Evolutionary conservation across 1,140 invertebrate genomes (phyloP), one percentile per base, ranked within the genome.

Genomic region (Oscheius sp.): DNA sequence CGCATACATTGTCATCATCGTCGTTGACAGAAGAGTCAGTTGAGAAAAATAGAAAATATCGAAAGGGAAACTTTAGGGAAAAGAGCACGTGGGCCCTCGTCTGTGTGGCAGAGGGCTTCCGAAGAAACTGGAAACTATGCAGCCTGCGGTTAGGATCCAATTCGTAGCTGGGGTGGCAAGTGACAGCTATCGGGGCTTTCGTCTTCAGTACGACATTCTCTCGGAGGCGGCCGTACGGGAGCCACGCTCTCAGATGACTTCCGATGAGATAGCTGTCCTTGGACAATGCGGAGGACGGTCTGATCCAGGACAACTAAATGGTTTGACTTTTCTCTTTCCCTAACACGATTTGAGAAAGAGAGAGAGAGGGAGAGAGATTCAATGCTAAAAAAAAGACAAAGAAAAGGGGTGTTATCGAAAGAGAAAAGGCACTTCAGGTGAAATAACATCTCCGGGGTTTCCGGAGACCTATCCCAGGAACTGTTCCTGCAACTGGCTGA

Each of bases 401-500:
- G n/a, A 26, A 13, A 62, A 4, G 18, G 18, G 18, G 23, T 45
- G 15, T 45, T 45, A 18, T 18, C 23, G 18, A 45, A 15, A 45
- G 0, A 23, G 23, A 18, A 45, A 18, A 45, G 15, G 42, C 18
- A 62, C 42, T 67, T 29, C 59, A 62, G 69, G 69, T 10, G 69
- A 71, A 28, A 58, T 71, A 3, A 18, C 52, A 3, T 71, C 69
- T 0, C 69, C 69, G 18, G 69, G 69, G 3, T 71, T 61, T 52
- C 69, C 69, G 3, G 38, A 4, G 10, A 64, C 59, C 26, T 71
- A 71, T 52, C 69, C 69, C 4, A 64, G 32, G 26, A 71, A 71
- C 26, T 45, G 36, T 1, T 61, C 69, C 10, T 71, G 69, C 52
- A 71, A 71, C 31, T 71, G 69, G 69, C 31, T 71, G 69, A 71